phyloP scores from a whole-genome alignment of 2,888 invertebrate species.

The Eupithecia insigniata region DNA sequence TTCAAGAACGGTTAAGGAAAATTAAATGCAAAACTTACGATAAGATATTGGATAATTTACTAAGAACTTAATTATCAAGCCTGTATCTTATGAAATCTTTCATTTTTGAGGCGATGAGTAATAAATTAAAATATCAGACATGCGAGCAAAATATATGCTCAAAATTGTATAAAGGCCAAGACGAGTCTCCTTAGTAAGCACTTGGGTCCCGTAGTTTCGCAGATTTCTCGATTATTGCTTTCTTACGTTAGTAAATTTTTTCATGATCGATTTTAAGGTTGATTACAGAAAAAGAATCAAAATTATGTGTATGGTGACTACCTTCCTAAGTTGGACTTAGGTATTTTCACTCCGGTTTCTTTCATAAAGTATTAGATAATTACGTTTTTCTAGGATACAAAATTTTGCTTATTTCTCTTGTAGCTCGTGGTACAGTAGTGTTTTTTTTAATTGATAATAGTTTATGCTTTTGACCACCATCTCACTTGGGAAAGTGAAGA shows the following conservation, averaged over 20 bases:
- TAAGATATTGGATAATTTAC: conserved; percentile 12
- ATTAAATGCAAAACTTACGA: neutral
- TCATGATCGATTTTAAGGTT: too few relatives aligned
- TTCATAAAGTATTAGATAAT: neutral
- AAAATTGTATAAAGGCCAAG: conserved; percentile 9
- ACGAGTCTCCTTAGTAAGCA: neutral
- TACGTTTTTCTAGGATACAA: neutral
- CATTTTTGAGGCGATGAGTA: conserved; percentile 28
- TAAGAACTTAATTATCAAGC: conserved; percentile 17
- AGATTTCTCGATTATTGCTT: neutral
- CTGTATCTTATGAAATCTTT: conserved; percentile 18
- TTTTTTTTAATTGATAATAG: too few relatives aligned
- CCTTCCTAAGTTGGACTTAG: neutral
- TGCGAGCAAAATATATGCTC: conserved; percentile 29
- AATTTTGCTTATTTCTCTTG: too few relatives aligned
- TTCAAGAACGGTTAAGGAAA: conserved; percentile 2
- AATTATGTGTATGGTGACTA: neutral
- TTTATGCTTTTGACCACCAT: too few relatives aligned
- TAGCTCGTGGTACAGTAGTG: neutral
- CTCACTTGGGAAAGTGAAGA: too few relatives aligned
- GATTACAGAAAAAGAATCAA: too few relatives aligned
- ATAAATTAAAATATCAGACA: conserved; percentile 35
- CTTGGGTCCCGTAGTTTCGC: neutral
- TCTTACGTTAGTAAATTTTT: neutral
- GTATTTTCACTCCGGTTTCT: neutral